Percentiles rank a stretch among this genome's conserved stretches.
Evolutionary conservation across 2,113 vertebrate genomes (phyloP).

Genomic region (Chlorodrepanis virens): DNA sequence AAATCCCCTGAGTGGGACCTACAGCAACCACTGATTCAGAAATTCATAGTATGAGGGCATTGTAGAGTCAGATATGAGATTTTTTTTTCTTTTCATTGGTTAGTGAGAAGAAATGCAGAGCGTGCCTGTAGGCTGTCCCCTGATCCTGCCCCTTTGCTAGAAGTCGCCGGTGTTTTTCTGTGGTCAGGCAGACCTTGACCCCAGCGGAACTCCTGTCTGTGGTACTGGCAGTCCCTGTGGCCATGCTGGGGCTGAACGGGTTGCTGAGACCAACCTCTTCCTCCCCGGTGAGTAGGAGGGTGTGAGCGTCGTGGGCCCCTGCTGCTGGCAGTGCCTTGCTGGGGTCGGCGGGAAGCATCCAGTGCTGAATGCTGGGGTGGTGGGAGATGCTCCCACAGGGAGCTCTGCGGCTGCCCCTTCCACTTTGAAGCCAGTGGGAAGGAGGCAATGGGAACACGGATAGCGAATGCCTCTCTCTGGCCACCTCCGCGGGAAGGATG

Average conservation of each 20-base stretch:
- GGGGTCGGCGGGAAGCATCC: rapidly evolving
- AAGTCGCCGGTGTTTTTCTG: not conserved
- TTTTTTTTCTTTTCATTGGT: not conserved
- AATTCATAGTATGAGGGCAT: constrained; percentile 52
- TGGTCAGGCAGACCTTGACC: not conserved
- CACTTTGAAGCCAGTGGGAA: not conserved
- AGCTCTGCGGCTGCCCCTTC: not conserved
- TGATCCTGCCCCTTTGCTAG: not conserved
- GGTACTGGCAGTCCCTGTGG: not conserved
- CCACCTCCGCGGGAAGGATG: not conserved
- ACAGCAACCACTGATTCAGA: constrained; percentile 54
- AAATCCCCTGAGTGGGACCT: constrained; percentile 59
- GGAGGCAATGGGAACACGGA: not conserved
- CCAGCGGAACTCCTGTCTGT: not conserved
- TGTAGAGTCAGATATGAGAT: not conserved
- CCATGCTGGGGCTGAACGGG: constrained; percentile 31
- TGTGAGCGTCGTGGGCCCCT: not conserved
- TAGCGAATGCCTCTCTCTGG: not conserved
- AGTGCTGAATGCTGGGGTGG: rapidly evolving
- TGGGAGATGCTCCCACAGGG: not conserved
- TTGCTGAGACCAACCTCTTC: constrained; percentile 30
- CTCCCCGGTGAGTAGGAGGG: constrained; percentile 21
- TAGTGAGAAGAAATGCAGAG: not conserved
- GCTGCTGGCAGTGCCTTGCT: not conserved
- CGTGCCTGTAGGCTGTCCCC: not conserved